Percentiles rank a stretch among this genome's conserved stretches.
phyloP scores from a whole-genome alignment of 2,113 vertebrate genomes.

The Urocynchramus pylzowi region DNA sequence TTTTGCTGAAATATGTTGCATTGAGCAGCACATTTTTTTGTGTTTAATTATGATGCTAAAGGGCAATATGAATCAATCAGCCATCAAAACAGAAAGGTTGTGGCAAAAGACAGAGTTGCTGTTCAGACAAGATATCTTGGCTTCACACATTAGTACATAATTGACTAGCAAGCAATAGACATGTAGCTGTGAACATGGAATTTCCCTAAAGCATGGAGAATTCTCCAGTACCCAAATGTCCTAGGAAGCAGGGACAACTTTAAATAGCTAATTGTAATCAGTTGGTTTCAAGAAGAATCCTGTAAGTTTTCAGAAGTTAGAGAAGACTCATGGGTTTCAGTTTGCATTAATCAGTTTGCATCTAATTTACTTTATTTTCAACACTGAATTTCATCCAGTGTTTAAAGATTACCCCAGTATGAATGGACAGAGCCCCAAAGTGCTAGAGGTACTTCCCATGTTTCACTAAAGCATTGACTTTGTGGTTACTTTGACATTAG shows the following conservation, averaged over 20 bases:
- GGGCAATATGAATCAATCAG: neutral
- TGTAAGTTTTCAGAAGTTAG: neutral
- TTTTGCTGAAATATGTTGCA: neutral
- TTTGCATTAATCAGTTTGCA: neutral
- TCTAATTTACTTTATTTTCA: slow-evolving; percentile 9
- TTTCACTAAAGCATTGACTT: neutral
- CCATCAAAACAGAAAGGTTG: neutral
- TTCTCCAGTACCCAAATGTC: neutral
- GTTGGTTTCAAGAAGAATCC: neutral
- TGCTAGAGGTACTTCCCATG: neutral
- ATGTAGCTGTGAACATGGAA: neutral
- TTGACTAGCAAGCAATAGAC: neutral
- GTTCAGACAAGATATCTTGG: neutral
- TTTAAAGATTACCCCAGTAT: neutral
- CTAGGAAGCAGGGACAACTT: neutral
- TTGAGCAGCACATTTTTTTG: neutral
- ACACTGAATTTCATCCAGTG: neutral
- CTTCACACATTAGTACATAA: neutral
- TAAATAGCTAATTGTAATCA: neutral
- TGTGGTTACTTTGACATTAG: slow-evolving; percentile 6
- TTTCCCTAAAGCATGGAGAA: neutral
- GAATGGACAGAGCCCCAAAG: neutral
- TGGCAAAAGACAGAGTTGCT: neutral
- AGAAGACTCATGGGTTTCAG: neutral
- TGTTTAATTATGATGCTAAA: neutral